phyloP scores from a whole-genome alignment of 2,888 invertebrate species.

The Cartodere bifasciata region DNA sequence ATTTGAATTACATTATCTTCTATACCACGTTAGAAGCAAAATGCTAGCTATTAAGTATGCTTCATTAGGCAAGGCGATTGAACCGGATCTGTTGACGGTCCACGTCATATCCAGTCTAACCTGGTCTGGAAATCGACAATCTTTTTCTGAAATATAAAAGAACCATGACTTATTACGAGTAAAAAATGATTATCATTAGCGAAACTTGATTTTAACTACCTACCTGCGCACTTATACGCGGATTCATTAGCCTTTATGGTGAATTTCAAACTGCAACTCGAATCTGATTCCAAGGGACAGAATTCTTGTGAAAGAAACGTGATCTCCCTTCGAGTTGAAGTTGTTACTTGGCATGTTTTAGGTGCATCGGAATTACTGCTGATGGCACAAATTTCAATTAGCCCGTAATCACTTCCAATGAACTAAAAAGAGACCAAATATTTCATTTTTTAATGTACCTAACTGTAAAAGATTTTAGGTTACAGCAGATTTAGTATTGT shows the following conservation, averaged over 20 bases:
- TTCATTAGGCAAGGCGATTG: not conserved
- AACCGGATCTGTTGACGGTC: constrained; percentile 13
- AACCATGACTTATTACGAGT: constrained; percentile 16
- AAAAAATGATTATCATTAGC: not conserved
- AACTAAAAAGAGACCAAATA: constrained; percentile 29
- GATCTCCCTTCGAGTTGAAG: constrained; percentile 34
- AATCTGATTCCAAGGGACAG: constrained; percentile 38
- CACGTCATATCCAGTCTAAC: constrained; percentile 37
- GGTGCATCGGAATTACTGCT: constrained; percentile 19
- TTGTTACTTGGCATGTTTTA: constrained; percentile 38
- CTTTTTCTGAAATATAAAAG: constrained; percentile 42
- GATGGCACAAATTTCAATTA: constrained; percentile 26
- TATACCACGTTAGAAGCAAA: not conserved
- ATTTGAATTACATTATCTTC: no score
- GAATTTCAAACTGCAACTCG: constrained; percentile 35
- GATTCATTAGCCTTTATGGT: constrained; percentile 39
- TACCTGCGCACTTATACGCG: constrained; percentile 47
- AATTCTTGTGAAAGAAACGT: constrained; percentile 40
- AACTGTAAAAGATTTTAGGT: no score
- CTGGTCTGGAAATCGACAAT: constrained; percentile 53
- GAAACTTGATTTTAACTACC: constrained; percentile 5
- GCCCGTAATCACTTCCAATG: constrained; percentile 29
- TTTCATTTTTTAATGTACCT: no score
- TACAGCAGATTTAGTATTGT: no score
- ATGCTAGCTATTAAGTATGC: not conserved